Evolutionary conservation across 2,113 vertebrate genomes (phyloP).

Genomic region (Hyperoodon ampullatus): DNA sequence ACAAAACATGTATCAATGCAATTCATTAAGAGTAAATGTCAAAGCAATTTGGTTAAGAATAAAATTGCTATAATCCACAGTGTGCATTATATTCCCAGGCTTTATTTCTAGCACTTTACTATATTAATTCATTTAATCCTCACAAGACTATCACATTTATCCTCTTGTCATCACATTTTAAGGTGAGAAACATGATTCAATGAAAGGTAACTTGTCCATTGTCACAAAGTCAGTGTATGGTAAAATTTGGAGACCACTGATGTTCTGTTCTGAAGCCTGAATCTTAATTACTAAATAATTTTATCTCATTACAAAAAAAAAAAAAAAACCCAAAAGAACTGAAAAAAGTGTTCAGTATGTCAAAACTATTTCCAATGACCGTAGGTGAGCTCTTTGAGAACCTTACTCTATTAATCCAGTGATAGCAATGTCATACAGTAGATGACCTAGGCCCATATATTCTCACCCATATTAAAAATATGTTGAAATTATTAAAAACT

Average conservation of each 20-base stretch:
- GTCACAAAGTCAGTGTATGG: neutral
- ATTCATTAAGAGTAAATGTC: neutral
- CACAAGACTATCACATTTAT: neutral
- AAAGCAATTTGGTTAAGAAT: neutral
- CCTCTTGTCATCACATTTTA: neutral
- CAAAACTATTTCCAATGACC: neutral
- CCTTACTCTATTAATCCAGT: too few relatives aligned
- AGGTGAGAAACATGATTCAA: neutral
- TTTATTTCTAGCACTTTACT: neutral
- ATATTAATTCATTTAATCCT: neutral
- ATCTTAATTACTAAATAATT: neutral
- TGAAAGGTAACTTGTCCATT: neutral
- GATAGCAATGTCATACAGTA: neutral
- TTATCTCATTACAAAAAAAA: neutral
- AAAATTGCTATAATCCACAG: neutral
- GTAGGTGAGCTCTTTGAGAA: too few relatives aligned
- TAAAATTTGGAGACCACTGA: neutral
- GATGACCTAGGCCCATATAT: too few relatives aligned
- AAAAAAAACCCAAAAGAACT: fast-evolving
- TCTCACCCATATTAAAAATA: too few relatives aligned
- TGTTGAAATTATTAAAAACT: too few relatives aligned
- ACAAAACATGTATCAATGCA: neutral
- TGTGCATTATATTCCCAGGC: neutral
- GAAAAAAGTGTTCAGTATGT: neutral
- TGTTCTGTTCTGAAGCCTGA: neutral